Percentiles rank a stretch among this genome's conserved stretches.
phyloP scores from a whole-genome alignment of 2,113 vertebrate genomes.

The Struthio camelus region DNA sequence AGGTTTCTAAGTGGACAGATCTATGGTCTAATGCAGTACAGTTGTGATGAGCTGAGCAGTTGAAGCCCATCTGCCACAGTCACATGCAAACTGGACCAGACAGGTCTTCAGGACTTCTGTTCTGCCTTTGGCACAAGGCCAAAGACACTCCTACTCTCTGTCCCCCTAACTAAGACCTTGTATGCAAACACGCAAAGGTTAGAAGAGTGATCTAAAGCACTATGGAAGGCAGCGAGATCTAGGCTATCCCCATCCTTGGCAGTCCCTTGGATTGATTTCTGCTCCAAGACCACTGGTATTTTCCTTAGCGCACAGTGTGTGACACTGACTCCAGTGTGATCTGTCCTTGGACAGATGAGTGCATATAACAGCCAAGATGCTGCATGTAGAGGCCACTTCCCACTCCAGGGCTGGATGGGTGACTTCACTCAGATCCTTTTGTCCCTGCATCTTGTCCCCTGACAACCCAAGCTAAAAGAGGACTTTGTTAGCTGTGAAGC shows the following conservation, averaged over 20 bases:
- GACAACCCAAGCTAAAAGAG: accelerated
- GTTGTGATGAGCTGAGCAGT: accelerated
- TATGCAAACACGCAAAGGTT: neutral
- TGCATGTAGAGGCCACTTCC: neutral
- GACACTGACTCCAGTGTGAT: accelerated
- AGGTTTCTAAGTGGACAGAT: neutral
- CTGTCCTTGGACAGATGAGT: neutral
- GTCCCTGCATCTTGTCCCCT: neutral
- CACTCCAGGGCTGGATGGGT: accelerated
- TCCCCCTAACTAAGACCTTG: neutral
- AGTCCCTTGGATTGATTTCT: neutral
- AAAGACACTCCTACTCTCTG: neutral
- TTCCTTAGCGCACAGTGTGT: accelerated
- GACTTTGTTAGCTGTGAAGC: neutral
- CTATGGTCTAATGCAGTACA: neutral
- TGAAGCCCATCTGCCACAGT: neutral
- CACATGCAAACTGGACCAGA: neutral
- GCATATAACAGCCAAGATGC: neutral
- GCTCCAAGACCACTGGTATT: neutral
- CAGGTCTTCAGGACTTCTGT: constrained; percentile 34
- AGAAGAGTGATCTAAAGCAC: neutral
- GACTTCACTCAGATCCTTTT: neutral
- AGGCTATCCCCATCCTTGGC: neutral
- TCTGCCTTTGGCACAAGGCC: neutral
- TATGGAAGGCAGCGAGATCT: accelerated